Conservation (phyloP, 2,888 invertebrate genomes). For the Epistrophe eligans region DNA sequence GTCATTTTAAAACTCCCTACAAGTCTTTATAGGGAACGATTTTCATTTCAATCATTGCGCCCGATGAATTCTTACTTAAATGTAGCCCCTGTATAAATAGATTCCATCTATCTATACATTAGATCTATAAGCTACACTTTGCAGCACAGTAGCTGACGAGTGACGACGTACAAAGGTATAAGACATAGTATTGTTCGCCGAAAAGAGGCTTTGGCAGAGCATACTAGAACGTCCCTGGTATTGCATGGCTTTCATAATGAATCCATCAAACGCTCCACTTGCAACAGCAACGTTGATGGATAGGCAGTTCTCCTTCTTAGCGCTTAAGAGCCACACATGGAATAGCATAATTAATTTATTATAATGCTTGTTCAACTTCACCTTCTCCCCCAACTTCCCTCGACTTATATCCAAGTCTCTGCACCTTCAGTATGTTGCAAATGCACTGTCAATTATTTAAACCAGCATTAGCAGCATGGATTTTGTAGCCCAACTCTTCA, state of each 20-base stretch:
- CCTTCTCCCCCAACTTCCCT: background rate
- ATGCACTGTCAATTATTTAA: slow-evolving; percentile 72
- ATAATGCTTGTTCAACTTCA: slow-evolving; percentile 43
- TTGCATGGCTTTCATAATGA: slow-evolving; percentile 70
- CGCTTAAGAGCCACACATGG: slow-evolving; percentile 71
- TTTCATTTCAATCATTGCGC: background rate
- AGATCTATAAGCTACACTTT: background rate
- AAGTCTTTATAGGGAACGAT: no score
- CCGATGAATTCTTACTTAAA: background rate
- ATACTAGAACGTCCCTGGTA: slow-evolving; percentile 50
- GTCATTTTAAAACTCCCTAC: no score
- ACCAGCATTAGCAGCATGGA: slow-evolving; percentile 68
- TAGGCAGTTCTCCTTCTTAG: slow-evolving; percentile 70
- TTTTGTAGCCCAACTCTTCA: slow-evolving; percentile 68
- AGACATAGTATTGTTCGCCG: slow-evolving; percentile 43
- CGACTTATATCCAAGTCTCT: background rate
- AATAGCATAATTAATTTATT: slow-evolving; percentile 75
- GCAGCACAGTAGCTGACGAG: slow-evolving; percentile 42
- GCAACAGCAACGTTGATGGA: slow-evolving; percentile 66
- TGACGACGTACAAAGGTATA: slow-evolving; percentile 31
- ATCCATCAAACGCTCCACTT: slow-evolving; percentile 74
- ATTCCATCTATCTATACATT: background rate
- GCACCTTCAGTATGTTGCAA: slow-evolving; percentile 50
- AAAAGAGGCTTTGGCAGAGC: slow-evolving; percentile 33
- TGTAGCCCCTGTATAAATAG: background rate